A percentile compares a stretch with the other conserved stretches of the same genome.
Evolutionary conservation across 2,797 vertebrate genomes (phyloP).

Genomic region (Eupleurogrammus muticus): DNA sequence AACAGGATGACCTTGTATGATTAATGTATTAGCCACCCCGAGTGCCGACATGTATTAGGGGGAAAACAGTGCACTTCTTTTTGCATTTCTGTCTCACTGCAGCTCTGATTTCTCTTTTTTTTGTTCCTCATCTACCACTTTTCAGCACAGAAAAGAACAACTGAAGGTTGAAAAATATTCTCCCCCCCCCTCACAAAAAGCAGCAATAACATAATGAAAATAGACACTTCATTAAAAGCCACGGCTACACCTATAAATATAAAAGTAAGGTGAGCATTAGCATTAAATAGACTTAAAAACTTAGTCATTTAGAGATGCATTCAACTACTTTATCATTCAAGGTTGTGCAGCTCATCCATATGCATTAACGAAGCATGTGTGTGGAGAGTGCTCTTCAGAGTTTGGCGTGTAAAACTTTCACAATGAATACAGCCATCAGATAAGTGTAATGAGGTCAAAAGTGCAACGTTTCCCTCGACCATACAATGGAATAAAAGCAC

Average conservation of each 20-base stretch:
- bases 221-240: constrained; percentile 17
- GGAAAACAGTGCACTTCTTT: constrained; percentile 40
- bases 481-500: neutral
- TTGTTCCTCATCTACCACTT: constrained; percentile 20
- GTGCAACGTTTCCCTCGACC: neutral
- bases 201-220: constrained; percentile 13
- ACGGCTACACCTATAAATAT: neutral
- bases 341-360: neutral
- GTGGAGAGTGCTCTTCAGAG: neutral
- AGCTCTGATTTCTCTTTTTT: constrained; percentile 26
- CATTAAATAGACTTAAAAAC: constrained; percentile 10
- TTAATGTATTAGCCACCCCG: constrained; percentile 61
- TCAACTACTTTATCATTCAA: constrained; percentile 11
- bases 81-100: constrained; percentile 27
- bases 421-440: neutral
- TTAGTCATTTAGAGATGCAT: neutral
- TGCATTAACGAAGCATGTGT: neutral
- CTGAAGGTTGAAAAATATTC: constrained; percentile 1
- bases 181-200: neutral
- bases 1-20: constrained; percentile 66
- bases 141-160: constrained; percentile 9
- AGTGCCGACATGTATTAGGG: constrained; percentile 52
- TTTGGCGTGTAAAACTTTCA: neutral
- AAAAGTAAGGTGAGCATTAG: neutral
- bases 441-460: neutral